Percentiles rank a stretch among this genome's conserved stretches.
phyloP scores from a whole-genome alignment of 1,140 invertebrate species.

The Drosophila serrata region DNA sequence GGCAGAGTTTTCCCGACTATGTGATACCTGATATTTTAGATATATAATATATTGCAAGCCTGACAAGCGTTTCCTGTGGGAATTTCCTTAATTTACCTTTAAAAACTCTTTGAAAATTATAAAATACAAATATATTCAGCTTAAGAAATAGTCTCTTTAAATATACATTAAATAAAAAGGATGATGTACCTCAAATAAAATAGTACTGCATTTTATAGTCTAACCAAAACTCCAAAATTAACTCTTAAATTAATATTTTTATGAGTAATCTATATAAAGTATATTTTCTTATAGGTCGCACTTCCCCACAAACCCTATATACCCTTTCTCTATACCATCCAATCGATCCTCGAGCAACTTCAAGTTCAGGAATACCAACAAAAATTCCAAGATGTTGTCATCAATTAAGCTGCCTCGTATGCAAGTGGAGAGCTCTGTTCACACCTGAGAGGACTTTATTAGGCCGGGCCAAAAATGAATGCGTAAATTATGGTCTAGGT shows the following conservation, averaged over 20 bases:
- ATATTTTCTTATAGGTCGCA: neutral
- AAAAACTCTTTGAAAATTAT: neutral
- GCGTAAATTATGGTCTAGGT: conserved; percentile 74
- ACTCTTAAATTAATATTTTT: neutral
- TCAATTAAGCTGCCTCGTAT: conserved; percentile 74
- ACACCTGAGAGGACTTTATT: conserved; percentile 85
- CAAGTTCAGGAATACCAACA: conserved; percentile 69
- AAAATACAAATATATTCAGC: neutral
- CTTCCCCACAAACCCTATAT: neutral
- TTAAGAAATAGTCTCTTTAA: conserved; percentile 22
- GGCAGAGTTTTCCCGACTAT: neutral
- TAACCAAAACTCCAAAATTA: too few species aligned
- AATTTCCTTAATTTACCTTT: neutral
- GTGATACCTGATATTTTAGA: neutral
- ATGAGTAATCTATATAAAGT: neutral
- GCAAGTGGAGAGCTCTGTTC: conserved; percentile 53
- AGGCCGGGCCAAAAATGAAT: conserved; percentile 45
- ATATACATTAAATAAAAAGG: neutral
- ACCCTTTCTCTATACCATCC: neutral
- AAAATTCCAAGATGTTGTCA: conserved; percentile 85
- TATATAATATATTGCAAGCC: neutral
- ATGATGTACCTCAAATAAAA: neutral
- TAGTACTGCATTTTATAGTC: neutral
- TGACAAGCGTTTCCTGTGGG: fast-evolving
- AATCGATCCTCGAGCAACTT: conserved; percentile 34